phyloP scores from a whole-genome alignment of 2,797 vertebrate genomes.

The Gymnopithys bicolor region DNA sequence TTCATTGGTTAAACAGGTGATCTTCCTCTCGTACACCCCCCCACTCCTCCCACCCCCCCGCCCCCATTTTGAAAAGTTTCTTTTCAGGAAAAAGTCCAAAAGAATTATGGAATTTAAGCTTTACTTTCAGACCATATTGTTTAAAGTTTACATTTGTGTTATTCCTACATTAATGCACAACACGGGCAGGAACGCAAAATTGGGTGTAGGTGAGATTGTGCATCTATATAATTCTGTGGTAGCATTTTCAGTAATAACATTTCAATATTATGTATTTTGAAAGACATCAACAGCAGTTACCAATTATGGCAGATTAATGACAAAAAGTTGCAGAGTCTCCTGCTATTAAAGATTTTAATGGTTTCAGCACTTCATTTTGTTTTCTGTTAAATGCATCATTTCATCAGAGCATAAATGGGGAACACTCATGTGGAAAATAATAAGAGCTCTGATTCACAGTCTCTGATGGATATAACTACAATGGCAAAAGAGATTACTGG shows the following conservation, averaged over 20 bases:
- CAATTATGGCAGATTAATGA: constrained; percentile 38
- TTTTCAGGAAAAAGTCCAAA: neutral
- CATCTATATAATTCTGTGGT: neutral
- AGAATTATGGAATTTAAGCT: neutral
- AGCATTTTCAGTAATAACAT: neutral
- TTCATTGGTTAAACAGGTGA: neutral
- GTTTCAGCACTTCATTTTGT: constrained; percentile 26
- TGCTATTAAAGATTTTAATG: constrained; percentile 13
- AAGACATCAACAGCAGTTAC: neutral
- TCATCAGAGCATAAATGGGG: constrained; percentile 28
- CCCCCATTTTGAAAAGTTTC: neutral
- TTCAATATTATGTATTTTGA: neutral
- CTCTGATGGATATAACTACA: constrained; percentile 51
- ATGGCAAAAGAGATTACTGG: constrained; percentile 56
- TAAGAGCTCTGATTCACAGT: constrained; percentile 37
- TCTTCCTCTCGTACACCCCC: neutral
- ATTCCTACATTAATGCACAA: neutral
- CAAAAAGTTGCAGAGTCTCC: neutral
- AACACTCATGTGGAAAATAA: constrained; percentile 58
- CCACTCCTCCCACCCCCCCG: no score
- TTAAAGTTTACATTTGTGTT: neutral
- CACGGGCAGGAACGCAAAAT: neutral
- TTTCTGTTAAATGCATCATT: constrained; percentile 36
- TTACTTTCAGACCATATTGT: neutral
- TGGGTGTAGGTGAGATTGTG: neutral